Base-by-base conservation (phyloP, 2,888 invertebrate species). In the Plemyria rubiginata region DNA sequence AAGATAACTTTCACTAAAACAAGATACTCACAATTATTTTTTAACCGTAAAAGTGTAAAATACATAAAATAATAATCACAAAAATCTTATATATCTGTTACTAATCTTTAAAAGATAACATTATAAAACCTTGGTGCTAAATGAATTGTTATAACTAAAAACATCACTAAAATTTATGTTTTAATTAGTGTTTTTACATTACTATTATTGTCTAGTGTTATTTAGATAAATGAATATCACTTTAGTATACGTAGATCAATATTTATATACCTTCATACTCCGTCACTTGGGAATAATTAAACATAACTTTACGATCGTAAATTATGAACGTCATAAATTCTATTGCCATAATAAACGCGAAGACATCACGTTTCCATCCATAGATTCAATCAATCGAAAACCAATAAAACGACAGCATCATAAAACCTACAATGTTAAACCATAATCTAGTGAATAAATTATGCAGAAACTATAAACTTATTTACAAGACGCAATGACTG, bases 401-500 rank as follows among this genome's bases (percentile, higher is more conserved):
- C 28, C 60, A 38, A 70, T 71, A 65, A 71, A 71, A 65, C 57
- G 58, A 67, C 63, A 65, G 58, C 63, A 66, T 66, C 71, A 66
- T 70, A 70, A 54, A 70, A 65, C 57, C 38, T 63, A 68, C 71
- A 68, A 64, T 62, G 68, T 68, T 40, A 66, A 59, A 63, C 61
- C 61, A 61, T 65, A 65, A 65, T 66, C 68, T 62, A 60, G n/a
- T 49, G 63, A 60, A 71, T 68, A 70, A 64, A 70, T 70, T 66
- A 71, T 59, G 58, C 58, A 60, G 49, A 43, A 54, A 48, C 48
- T 62, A 60, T 68, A 70, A 70, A 67, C 64, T 66, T 64, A 65
- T 67, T 68, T 67, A 70, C 60, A 54, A 58, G 61, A 46, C 56
- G 65, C 58, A 67, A 64, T 68, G 68, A 77, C 80, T 77, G 71